Conservation (phyloP, 30 jellyfish, hydroid and myxozoan species). For the Cassiopea andromeda region DNA sequence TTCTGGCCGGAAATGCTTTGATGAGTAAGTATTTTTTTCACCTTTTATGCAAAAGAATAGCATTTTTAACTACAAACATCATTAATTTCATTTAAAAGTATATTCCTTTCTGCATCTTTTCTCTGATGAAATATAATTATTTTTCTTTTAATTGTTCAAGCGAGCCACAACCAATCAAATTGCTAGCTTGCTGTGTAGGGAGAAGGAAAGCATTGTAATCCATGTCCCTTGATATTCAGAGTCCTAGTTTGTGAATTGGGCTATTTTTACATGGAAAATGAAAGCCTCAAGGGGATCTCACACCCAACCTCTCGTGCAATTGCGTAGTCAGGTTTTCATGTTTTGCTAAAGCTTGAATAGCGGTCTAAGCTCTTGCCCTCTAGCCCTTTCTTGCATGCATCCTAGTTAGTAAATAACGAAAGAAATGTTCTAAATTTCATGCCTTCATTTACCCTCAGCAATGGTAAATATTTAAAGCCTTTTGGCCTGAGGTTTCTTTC, state of each 20-base stretch:
- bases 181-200: too few species aligned
- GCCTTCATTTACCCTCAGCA: too few species aligned
- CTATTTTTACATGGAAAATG: not conserved
- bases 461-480: too few species aligned
- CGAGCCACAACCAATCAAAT: not conserved
- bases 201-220: not conserved
- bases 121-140: too few species aligned
- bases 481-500: too few species aligned
- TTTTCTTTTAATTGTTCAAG: not conserved
- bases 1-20: too few species aligned
- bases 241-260: not conserved
- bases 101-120: too few species aligned
- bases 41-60: too few species aligned
- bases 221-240: constrained; percentile 18
- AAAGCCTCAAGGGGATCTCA: not conserved
- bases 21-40: too few species aligned
- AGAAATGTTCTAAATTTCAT: too few species aligned
- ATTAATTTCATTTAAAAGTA: too few species aligned
- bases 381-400: not conserved
- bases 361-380: not conserved
- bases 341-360: not conserved
- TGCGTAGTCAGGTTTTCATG: constrained; percentile 37
- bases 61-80: too few species aligned
- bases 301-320: constrained; percentile 19
- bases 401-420: not conserved